Evolutionary conservation across 2,888 invertebrate species (phyloP).

Genomic region (Watsonalla binaria): DNA sequence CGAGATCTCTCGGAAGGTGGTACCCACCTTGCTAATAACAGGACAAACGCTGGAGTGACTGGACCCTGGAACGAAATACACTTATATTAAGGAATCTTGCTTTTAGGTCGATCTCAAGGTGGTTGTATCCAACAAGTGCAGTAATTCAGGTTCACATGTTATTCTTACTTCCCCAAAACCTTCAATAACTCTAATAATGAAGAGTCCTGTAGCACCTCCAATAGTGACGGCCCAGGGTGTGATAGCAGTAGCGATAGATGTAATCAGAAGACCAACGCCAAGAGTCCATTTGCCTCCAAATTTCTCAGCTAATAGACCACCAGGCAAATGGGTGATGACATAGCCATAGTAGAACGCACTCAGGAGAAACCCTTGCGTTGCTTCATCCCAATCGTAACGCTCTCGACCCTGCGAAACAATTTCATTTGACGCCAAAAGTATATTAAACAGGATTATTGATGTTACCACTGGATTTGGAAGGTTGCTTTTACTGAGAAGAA

Average conservation of each 20-base stretch:
- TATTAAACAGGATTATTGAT: too few species aligned
- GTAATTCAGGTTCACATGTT: too few species aligned
- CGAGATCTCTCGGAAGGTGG: slow-evolving; percentile 77
- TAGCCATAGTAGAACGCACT: slow-evolving; percentile 93
- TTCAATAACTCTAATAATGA: slow-evolving; percentile 73
- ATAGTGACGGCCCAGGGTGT: slow-evolving; percentile 84
- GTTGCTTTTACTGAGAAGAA: too few species aligned
- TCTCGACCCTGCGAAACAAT: slow-evolving; percentile 43
- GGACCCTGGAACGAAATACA: slow-evolving; percentile 60
- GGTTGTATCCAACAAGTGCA: too few species aligned
- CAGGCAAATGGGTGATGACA: slow-evolving; percentile 89
- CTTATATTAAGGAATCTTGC: not conserved
- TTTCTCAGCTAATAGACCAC: slow-evolving; percentile 87
- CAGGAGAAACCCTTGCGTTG: slow-evolving; percentile 85
- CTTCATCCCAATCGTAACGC: slow-evolving; percentile 82
- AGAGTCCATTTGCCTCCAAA: slow-evolving; percentile 92
- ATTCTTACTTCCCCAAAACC: slow-evolving; percentile 81
- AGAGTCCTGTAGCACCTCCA: slow-evolving; percentile 75
- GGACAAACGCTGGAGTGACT: slow-evolving; percentile 80
- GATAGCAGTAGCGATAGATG: slow-evolving; percentile 86
- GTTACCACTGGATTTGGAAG: too few species aligned
- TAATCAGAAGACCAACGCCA: slow-evolving; percentile 86
- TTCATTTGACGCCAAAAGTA: too few species aligned
- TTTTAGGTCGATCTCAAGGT: not conserved
- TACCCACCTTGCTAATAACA: slow-evolving; percentile 79